These are phyloP conservation scores for Pangasius larnaudii DNA, from an alignment of 2,797 vertebrate species.

Conservation along the genomic window DNA sequence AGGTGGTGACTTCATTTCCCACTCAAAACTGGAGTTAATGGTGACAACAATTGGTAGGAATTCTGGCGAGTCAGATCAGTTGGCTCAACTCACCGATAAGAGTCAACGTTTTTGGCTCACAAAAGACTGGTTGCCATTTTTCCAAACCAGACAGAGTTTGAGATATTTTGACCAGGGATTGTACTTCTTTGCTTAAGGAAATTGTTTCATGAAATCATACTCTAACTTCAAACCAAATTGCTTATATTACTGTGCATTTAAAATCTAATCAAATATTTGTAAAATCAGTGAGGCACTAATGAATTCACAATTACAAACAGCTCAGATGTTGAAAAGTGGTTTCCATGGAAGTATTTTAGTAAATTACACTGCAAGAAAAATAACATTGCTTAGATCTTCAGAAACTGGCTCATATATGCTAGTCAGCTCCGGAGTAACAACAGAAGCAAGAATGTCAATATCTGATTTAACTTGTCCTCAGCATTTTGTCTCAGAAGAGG, in stretches of 20 bases:
- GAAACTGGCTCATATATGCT: not conserved
- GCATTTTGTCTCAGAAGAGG: not conserved
- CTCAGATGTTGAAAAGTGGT: not conserved
- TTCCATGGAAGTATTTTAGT: too few species aligned
- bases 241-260: too few species aligned
- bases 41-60: not conserved
- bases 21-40: not conserved
- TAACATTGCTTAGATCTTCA: not conserved
- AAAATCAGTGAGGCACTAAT: too few species aligned
- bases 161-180: too few species aligned
- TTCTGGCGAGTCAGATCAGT: not conserved
- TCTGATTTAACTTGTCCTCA: not conserved
- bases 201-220: too few species aligned
- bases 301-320: too few species aligned
- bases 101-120: not conserved
- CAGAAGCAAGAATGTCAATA: not conserved
- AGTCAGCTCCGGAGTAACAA: not conserved
- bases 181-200: too few species aligned
- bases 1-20: not conserved
- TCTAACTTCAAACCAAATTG: too few species aligned
- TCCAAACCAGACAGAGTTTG: not conserved
- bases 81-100: too few species aligned
- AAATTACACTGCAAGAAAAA: not conserved
- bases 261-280: too few species aligned
- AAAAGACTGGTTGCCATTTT: not conserved